These are phyloP conservation scores for Troglohyphantes excavatus DNA, from an alignment of 2,888 invertebrate genomes.

Conservation along the genomic window DNA sequence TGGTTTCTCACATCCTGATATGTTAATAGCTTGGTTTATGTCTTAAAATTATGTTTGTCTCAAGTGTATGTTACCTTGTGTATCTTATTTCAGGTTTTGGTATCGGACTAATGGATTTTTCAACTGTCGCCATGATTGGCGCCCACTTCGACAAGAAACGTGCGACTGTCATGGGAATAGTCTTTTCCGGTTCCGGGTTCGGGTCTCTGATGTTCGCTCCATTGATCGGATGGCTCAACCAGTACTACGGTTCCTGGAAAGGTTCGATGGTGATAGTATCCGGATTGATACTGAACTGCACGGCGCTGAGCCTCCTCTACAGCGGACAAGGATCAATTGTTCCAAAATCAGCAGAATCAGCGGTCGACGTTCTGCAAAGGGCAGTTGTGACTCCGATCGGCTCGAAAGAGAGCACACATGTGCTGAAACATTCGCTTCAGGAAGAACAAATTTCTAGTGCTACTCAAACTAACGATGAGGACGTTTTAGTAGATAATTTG, in stretches of 20 bases:
- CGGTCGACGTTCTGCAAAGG: neutral
- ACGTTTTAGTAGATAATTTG: too few relatives aligned
- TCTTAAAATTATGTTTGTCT: too few relatives aligned
- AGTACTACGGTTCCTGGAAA: slow-evolving; percentile 89
- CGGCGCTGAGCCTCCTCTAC: slow-evolving; percentile 94
- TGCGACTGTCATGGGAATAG: slow-evolving; percentile 85
- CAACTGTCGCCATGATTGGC: slow-evolving; percentile 98
- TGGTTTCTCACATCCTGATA: too few relatives aligned
- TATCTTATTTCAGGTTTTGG: slow-evolving; percentile 89
- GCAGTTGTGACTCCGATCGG: neutral
- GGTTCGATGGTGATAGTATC: slow-evolving; percentile 93
- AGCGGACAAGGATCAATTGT: slow-evolving; percentile 85
- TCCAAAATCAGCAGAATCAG: too few relatives aligned
- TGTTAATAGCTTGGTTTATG: too few relatives aligned
- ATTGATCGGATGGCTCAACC: slow-evolving; percentile 85
- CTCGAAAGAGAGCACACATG: neutral
- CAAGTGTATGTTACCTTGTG: neutral
- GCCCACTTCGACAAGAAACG: slow-evolving; percentile 97
- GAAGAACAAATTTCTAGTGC: neutral
- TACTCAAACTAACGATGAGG: neutral
- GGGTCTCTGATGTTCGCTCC: slow-evolving; percentile 89
- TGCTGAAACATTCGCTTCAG: neutral
- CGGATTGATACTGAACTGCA: slow-evolving; percentile 92
- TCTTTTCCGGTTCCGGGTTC: slow-evolving; percentile 96
- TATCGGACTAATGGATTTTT: slow-evolving; percentile 97